Base-by-base conservation (phyloP, 53 echinoderm and acorn worm species). In the Patiria pectinifera region DNA sequence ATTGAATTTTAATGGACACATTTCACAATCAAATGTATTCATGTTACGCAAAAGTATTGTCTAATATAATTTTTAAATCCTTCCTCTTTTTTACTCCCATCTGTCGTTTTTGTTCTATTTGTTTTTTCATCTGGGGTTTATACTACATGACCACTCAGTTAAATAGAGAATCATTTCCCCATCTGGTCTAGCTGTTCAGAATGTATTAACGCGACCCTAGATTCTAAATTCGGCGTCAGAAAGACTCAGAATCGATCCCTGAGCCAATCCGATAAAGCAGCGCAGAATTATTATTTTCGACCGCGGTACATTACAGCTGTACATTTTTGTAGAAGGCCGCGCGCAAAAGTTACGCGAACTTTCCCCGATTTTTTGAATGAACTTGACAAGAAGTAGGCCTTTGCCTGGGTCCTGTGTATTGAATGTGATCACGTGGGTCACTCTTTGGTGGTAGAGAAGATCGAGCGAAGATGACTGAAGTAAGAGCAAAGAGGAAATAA, bases 401-500 rank as follows among this genome's bases (percentile, higher is more conserved):
- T 61, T 47, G 15, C 66, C 15, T 14, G n/a, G 85, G 63, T 85
- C 85, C 49, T 4, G 69, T 16, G 47, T 90, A 90, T 90, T 80
- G 90, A 90, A 90, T 63, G 46, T 15, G 9, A 46, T 69, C 35
- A 69, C 43, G 90, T 90, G 47, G 90, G 90, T 81, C 80, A 81
- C n/a, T 80, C 63, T 15, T 35, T 82, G 81, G 81, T 78, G 81
- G 90, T 78, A 48, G 45, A 69, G 19, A 3, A 46, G 82, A 90
- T 90, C 69, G 81, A 80, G 81, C 80, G 82, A 13, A 6, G 62
- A 13, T 69, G 69, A 80, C 22, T 90, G 80, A 48, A 59, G 69
- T 46, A 5, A 21, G 81, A 21, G 69, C 90, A 14, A 11, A 22
- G 69, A 81, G 90, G 90, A 90, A 90, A 90, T 90, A 90, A 90